phyloP scores from a whole-genome alignment of 1,140 invertebrate species.

The Lordiphosa collinella region DNA sequence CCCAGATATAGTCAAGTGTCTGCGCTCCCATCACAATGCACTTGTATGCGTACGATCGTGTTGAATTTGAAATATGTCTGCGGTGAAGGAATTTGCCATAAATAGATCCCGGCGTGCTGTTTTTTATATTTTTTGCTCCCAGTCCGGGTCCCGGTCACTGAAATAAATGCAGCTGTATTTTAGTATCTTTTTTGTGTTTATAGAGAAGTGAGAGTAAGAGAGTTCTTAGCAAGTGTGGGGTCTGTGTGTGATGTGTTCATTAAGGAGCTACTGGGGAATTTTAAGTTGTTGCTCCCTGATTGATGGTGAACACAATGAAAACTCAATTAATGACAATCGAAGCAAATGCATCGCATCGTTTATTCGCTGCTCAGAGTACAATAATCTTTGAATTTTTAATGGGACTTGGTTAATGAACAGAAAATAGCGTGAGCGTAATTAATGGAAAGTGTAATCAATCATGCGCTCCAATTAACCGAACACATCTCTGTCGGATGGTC shows the following conservation, averaged over 20 bases:
- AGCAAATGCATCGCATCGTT: constrained; percentile 5
- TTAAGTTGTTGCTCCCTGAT: constrained; percentile 23
- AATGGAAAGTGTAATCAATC: constrained; percentile 71
- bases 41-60: constrained; percentile 44
- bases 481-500: constrained; percentile 10
- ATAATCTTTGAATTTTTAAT: constrained; percentile 23
- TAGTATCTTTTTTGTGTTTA: neutral
- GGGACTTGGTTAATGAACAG: constrained; percentile 64
- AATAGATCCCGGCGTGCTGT: constrained; percentile 54
- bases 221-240: neutral
- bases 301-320: constrained; percentile 17
- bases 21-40: constrained; percentile 26
- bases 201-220: neutral
- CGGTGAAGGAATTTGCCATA: constrained; percentile 64
- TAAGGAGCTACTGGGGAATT: constrained; percentile 25
- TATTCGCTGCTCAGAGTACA: constrained; percentile 5
- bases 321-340: constrained; percentile 12
- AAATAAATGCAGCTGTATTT: constrained; percentile 14
- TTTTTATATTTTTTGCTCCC: constrained; percentile 26
- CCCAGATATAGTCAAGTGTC: neutral
- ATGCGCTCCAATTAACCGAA: constrained; percentile 69
- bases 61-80: constrained; percentile 52
- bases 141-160: constrained; percentile 12
- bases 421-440: constrained; percentile 61
- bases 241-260: constrained; percentile 12